Evolutionary conservation across 2,888 invertebrate species (phyloP), one percentile per base, ranked within the genome.

Genomic region (Agrochola macilenta): DNA sequence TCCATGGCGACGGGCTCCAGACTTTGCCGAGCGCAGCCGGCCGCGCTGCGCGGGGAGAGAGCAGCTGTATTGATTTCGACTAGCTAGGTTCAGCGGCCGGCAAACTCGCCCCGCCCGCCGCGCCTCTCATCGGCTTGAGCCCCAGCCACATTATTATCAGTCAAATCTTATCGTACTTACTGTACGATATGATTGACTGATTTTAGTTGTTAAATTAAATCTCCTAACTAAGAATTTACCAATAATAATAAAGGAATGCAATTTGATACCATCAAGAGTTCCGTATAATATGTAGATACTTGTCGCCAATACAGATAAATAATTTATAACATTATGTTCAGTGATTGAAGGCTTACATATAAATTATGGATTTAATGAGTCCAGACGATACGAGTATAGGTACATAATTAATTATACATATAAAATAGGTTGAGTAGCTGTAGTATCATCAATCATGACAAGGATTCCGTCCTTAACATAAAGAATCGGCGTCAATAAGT

Each of bases 21-120:
- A 93, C 80, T 69, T 23, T 43, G 49, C 46, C 93, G 92, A 90
- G 91, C 93, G 94, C 93, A 87, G 89, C 90, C 89, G 89, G 81
- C 81, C 91, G 92, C 91, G 94, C 92, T 66, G 74, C 2, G 65
- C 54, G 66, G 58, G 95, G 96, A 92, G 95, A 95, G 95, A 95
- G 97, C 96, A 97, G 97, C 96, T 97, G 96, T 97, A 97, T 97
- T 96, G 97, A 96, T 97, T 96, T 97, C 95, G 96, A 95, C 92
- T 90, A 87, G 90, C 92, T 89, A 93, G 92, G 96, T 96, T 96
- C 95, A 95, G 92, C 96, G 95, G 92, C 96, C 95, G 94, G 87
- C 90, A 87, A 85, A 86, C 90, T 75, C 82, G 71, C 93, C 91
- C 92, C 91, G 88, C 80, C 90, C 92, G 58, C 73, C 79, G 89